Base-by-base conservation (phyloP, 2,113 vertebrate species). In the Vicugna pacos region DNA sequence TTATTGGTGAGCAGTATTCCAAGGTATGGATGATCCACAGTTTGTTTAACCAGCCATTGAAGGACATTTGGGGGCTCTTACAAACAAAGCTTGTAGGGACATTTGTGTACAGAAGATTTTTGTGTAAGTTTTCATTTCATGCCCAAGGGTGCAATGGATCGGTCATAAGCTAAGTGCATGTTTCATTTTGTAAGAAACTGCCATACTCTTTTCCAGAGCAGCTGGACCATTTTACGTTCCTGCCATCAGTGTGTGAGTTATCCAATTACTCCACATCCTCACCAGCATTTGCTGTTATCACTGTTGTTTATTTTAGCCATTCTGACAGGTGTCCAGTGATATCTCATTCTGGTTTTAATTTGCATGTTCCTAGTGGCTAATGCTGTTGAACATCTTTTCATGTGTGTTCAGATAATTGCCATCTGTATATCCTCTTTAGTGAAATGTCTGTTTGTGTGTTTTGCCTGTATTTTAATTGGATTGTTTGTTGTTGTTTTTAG, bases 401-500 rank as follows among this genome's bases (percentile, higher is more conserved):
- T 30, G 10, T 79, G 54, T 93, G 26, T 58, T 77, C 8, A 81
- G 73, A 35, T 75, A 52, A 62, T 62, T 67, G 60, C 15, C 48
- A 67, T 46, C 82, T 28, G 3, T 38, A 8, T 86, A 77, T 54
- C 48, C 35, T 77, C 19, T 81, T 70, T 50, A 50, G 22, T 67
- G 35, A 79, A 67, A 79, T 42, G 65, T 58, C 50, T 69, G 50
- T 93, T 69, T 1, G 28, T 77, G 20, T 77, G 30, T 86, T 86
- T 79, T 83, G 67, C 30, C 79, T n/a, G 24, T 73, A 83, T 92
- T 83, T 58, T 86, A 77, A 86, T 30, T 93, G 50, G 62, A 73
- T 62, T 52, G 48, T 65, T 62, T 89, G 19, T 77, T 90, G 10
- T 70, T 69, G 32, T 60, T 58, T 84, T 84, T 84, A 67, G 24